Percentiles rank a stretch among this genome's conserved stretches.
Conservation (phyloP, 2,113 vertebrate genomes). For the Prionailurus viverrinus region DNA sequence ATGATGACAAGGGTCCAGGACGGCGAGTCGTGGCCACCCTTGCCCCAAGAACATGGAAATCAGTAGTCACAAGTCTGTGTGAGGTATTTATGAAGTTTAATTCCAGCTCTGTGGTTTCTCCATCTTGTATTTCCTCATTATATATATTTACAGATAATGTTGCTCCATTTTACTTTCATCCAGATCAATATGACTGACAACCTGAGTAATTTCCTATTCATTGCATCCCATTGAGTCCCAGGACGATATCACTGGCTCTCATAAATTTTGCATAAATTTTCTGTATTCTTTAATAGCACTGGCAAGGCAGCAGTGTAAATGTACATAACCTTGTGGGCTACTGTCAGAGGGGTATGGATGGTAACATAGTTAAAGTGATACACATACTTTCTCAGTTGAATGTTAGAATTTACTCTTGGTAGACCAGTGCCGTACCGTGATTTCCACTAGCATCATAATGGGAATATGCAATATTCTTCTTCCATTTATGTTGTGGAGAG, state of each 20-base stretch:
- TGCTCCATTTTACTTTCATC: background rate
- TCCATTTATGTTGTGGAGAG: background rate
- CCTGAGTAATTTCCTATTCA: background rate
- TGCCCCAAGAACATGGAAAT: background rate
- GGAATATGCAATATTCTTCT: background rate
- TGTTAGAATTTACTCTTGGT: background rate
- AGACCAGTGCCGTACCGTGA: background rate
- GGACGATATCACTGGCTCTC: background rate
- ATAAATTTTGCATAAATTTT: background rate
- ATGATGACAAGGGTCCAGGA: background rate
- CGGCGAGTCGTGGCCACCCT: background rate
- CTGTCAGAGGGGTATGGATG: background rate
- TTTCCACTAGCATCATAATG: background rate
- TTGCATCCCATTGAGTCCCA: background rate
- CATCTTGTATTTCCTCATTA: background rate
- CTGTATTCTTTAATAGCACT: background rate
- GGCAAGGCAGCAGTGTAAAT: background rate
- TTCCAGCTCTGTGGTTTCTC: background rate
- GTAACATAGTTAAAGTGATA: background rate
- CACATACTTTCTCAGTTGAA: background rate
- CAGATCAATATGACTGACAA: background rate
- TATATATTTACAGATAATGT: background rate
- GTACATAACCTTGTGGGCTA: background rate
- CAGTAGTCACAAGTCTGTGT: background rate
- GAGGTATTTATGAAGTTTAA: constrained; percentile 1